Conservation (phyloP, 2,113 vertebrate species). For the Acrocephalus kingi region DNA sequence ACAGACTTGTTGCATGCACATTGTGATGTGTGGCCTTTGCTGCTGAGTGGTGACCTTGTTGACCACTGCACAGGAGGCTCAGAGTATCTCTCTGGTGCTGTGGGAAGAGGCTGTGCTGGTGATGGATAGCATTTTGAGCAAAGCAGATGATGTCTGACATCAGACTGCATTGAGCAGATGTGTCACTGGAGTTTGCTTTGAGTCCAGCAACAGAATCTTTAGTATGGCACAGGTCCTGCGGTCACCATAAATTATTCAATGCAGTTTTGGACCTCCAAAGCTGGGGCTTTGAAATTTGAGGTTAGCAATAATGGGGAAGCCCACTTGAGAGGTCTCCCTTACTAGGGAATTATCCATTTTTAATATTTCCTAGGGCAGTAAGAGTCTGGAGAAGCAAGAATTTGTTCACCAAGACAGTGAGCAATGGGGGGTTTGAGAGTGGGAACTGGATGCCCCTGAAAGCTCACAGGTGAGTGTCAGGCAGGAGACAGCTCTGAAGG, state of each 20-base stretch:
- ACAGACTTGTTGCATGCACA: accelerated
- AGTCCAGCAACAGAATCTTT: not conserved
- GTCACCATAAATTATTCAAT: not conserved
- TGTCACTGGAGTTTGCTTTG: not conserved
- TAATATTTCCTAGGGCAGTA: not conserved
- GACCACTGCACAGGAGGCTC: not conserved
- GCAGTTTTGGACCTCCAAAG: not conserved
- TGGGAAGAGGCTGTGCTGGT: not conserved
- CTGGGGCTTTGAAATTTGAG: not conserved
- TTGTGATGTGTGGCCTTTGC: not conserved
- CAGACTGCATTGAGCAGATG: not conserved
- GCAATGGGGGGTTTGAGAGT: not conserved
- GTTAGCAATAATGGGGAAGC: not conserved
- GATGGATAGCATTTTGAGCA: not conserved
- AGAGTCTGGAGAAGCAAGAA: not conserved
- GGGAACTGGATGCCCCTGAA: not conserved
- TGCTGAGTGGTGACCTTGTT: not conserved
- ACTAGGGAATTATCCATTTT: not conserved
- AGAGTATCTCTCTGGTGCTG: not conserved
- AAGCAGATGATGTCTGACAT: not conserved
- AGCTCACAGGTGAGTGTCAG: not conserved
- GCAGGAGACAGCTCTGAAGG: not conserved
- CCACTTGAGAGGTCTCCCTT: not conserved
- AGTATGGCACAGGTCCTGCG: not conserved
- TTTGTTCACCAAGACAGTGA: not conserved